Evolutionary conservation across 2,888 invertebrate genomes (phyloP).

Genomic region (Trachelus stipa): DNA sequence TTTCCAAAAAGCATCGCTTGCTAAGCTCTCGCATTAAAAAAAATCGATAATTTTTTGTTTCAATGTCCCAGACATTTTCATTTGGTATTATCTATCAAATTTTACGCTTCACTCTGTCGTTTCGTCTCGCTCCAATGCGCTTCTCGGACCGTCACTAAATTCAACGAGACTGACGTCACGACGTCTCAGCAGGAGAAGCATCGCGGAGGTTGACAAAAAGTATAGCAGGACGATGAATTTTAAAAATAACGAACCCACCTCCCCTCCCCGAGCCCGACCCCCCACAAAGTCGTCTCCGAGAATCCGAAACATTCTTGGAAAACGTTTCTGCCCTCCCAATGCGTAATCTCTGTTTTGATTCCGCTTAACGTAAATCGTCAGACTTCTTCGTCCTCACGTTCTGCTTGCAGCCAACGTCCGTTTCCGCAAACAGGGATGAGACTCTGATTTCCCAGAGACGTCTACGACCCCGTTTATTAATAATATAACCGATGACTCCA

Average conservation of each 20-base stretch:
- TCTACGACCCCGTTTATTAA: background rate
- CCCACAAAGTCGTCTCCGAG: background rate
- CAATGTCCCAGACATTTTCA: background rate
- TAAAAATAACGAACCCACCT: constrained; percentile 4
- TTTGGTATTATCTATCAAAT: background rate
- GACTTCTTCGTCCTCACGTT: background rate
- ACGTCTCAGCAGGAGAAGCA: background rate
- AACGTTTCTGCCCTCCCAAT: background rate
- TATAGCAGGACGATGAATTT: background rate
- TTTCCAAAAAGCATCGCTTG: too few species aligned
- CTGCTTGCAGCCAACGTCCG: background rate
- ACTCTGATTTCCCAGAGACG: background rate
- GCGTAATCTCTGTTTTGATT: constrained; percentile 16
- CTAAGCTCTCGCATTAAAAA: too few species aligned
- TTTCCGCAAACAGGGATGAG: background rate
- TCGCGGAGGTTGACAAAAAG: background rate
- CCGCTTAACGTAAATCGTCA: background rate
- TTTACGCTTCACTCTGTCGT: background rate
- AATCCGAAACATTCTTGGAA: background rate
- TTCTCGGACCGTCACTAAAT: background rate
- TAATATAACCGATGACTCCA: background rate
- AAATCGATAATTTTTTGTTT: too few species aligned
- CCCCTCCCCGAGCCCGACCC: too few species aligned
- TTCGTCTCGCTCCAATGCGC: background rate
- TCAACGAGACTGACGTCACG: background rate